Evolutionary conservation across 2,888 invertebrate genomes (phyloP).

Genomic region (Dexiosoma caninum): DNA sequence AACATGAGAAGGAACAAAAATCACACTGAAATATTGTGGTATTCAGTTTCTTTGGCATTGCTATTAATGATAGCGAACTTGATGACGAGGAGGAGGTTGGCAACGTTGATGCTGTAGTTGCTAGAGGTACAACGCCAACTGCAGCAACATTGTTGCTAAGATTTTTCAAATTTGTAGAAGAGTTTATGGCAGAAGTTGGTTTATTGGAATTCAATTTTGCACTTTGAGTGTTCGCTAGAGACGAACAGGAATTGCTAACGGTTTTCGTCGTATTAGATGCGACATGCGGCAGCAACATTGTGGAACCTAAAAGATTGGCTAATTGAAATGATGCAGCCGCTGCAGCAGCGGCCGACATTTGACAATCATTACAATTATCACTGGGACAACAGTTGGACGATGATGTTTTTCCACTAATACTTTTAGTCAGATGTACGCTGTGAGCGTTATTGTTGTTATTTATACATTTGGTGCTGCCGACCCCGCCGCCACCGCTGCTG

Average conservation of each 20-base stretch:
- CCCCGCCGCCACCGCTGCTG: no score
- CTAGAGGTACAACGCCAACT: neutral
- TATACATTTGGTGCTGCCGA: no score
- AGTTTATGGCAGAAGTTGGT: conserved; percentile 1
- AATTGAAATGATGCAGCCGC: conserved; percentile 75
- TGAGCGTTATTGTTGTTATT: conserved; percentile 29
- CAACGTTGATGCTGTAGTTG: neutral
- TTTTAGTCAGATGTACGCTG: conserved; percentile 9
- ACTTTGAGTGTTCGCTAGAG: neutral
- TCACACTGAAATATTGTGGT: conserved; percentile 75
- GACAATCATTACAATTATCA: conserved; percentile 72
- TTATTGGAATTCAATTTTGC: neutral
- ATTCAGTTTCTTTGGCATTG: conserved; percentile 69
- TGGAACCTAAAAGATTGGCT: conserved; percentile 74
- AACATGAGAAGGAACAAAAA: conserved; percentile 77
- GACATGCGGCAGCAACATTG: conserved; percentile 71
- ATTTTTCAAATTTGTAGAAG: conserved; percentile 11
- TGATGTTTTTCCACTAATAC: neutral
- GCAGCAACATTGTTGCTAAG: conserved; percentile 42
- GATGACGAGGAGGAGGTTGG: conserved; percentile 52
- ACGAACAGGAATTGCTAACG: conserved; percentile 14
- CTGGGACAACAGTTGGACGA: conserved; percentile 40
- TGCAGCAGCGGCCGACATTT: conserved; percentile 70
- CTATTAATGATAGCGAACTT: conserved; percentile 50
- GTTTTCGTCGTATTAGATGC: conserved; percentile 1